Evolutionary conservation across 2,113 vertebrate species (phyloP).

Genomic region (Perognathus longimembris): DNA sequence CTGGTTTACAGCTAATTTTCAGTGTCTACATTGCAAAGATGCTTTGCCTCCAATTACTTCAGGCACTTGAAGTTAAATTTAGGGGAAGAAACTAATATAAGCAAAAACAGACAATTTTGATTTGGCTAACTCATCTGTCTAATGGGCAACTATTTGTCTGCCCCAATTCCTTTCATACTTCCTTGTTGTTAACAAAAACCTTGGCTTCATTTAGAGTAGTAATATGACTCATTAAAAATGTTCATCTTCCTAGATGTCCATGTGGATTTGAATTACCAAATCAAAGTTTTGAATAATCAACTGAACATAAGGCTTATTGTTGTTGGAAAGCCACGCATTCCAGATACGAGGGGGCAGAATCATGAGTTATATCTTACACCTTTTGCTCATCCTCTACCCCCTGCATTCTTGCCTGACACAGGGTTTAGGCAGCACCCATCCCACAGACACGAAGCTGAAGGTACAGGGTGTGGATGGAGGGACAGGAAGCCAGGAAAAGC

Average conservation of each 20-base stretch:
- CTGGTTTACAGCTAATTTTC: constrained; percentile 64
- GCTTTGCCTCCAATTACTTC: constrained; percentile 64
- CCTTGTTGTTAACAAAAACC: background rate
- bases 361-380: background rate
- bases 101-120: constrained; percentile 1
- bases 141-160: background rate
- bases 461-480: background rate
- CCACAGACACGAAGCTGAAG: background rate
- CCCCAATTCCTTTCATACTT: background rate
- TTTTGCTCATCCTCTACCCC: background rate
- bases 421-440: background rate
- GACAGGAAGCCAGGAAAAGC: background rate
- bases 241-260: background rate
- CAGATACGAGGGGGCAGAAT: background rate
- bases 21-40: constrained; percentile 37
- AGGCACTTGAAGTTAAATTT: constrained; percentile 64
- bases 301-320: background rate
- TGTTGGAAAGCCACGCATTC: constrained; percentile 2
- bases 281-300: background rate
- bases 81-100: background rate
- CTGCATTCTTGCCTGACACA: background rate
- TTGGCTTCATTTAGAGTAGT: background rate
- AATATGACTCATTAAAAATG: background rate
- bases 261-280: background rate
- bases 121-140: constrained; percentile 22